Base-by-base conservation (phyloP, 2,113 vertebrate species). In the Isichthys henryi region DNA sequence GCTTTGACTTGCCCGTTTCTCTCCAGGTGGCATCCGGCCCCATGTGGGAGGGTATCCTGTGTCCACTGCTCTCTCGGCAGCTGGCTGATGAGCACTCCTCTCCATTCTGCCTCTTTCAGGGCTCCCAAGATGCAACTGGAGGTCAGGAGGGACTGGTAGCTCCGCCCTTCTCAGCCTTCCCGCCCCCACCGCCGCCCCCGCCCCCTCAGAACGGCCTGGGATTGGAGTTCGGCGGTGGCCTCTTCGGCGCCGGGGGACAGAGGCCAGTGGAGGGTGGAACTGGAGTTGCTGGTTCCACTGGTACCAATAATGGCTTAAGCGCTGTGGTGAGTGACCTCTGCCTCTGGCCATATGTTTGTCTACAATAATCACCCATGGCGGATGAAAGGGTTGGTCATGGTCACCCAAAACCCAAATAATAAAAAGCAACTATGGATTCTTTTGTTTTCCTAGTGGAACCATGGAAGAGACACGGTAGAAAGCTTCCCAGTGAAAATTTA, bases 111-210 rank as follows among this genome's bases (percentile, higher is more conserved):
- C 74, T 90, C 35, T 88, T 86, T 50, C 74, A 96, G 96, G 94
- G 95, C 90, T 95, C 95, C 92, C 96, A 96, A 94, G 96, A 96
- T 92, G 93, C 93, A 90, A 93, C 95, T 92, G 95, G 94, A 15
- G 92, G 94, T 92, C 95, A 95, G 93, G 95, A 96, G 91, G 96
- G 95, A 84, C 95, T 96, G 0, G 94, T 96, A 45, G 95, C 95
- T 83, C 96, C 95, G 56, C 94, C 95, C 83, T 96, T 96, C 93
- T 95, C 95, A 0, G 90, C 95, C 0, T 96, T 96, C 90, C 95
- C 95, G 52, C 96, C 95, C 48, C 96, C 95, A 83, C 96, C 95
- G 0, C 95, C 96, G 0, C 96, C 96, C 0, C 96, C 96, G 13
- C 95, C 96, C 43, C 96, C 88, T 21, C 88, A 89, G 53, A 89